phyloP scores from a whole-genome alignment of 2,113 vertebrate genomes.

The Nothocercus julius region DNA sequence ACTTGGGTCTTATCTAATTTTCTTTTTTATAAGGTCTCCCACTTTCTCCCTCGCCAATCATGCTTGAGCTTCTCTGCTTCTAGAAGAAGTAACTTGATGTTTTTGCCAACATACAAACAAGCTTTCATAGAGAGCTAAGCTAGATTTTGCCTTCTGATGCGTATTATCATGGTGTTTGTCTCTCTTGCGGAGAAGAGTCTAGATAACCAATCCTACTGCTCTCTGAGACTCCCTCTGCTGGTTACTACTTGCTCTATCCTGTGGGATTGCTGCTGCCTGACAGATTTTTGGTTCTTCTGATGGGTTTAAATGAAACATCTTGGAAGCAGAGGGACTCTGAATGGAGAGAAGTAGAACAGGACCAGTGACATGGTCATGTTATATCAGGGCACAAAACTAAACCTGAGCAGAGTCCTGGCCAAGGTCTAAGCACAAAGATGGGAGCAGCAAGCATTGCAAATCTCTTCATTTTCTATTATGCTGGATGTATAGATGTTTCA shows the following conservation, averaged over 20 bases:
- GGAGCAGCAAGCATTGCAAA: neutral
- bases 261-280: neutral
- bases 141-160: neutral
- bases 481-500: too few species aligned
- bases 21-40: neutral
- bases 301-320: neutral
- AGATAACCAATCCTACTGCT: neutral
- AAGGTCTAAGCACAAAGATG: neutral
- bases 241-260: neutral
- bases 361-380: neutral
- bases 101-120: neutral
- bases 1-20: neutral
- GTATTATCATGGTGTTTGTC: neutral
- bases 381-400: neutral
- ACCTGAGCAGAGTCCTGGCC: neutral
- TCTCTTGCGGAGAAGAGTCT: neutral
- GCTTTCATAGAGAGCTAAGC: neutral
- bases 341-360: neutral
- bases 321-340: neutral
- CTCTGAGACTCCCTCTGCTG: neutral
- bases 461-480: neutral
- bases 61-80: neutral
- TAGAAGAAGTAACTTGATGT: neutral
- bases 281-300: accelerated
- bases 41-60: accelerated